A percentile compares a stretch with the other conserved stretches of the same genome.
These are phyloP conservation scores for Aporophyla lueneburgensis DNA, from an alignment of 2,888 invertebrate species.

Conservation along the genomic window DNA sequence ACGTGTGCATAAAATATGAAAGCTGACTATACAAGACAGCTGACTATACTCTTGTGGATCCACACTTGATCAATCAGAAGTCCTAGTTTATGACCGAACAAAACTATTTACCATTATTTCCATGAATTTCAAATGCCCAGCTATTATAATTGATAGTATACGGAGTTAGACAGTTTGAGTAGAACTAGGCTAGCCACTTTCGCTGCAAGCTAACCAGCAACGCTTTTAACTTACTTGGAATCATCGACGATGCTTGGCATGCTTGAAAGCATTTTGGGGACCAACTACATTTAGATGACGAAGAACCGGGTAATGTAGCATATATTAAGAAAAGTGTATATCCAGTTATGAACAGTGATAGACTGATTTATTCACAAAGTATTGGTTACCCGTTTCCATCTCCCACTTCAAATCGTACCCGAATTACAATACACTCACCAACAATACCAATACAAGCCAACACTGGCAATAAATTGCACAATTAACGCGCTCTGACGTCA, in stretches of 20 bases:
- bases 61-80: not conserved
- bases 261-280: not conserved
- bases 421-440: slow-evolving; percentile 7
- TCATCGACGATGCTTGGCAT: too few relatives aligned
- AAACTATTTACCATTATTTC: not conserved
- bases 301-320: not conserved
- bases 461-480: slow-evolving; percentile 51
- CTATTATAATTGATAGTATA: not conserved
- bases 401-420: not conserved
- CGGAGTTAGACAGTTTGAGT: not conserved
- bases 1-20: not conserved
- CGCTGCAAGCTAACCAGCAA: not conserved
- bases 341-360: not conserved
- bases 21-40: not conserved
- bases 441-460: slow-evolving; percentile 33
- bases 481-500: slow-evolving; percentile 62
- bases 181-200: not conserved
- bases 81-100: not conserved
- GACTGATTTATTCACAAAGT: not conserved
- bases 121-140: not conserved
- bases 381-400: not conserved
- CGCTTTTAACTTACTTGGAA: too few relatives aligned
- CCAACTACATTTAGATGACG: not conserved
- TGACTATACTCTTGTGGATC: not conserved
- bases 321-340: not conserved